Percentiles rank a stretch among this genome's conserved stretches.
phyloP scores from a whole-genome alignment of 2,888 invertebrate genomes.

The Pristionchus fissidentatus region DNA sequence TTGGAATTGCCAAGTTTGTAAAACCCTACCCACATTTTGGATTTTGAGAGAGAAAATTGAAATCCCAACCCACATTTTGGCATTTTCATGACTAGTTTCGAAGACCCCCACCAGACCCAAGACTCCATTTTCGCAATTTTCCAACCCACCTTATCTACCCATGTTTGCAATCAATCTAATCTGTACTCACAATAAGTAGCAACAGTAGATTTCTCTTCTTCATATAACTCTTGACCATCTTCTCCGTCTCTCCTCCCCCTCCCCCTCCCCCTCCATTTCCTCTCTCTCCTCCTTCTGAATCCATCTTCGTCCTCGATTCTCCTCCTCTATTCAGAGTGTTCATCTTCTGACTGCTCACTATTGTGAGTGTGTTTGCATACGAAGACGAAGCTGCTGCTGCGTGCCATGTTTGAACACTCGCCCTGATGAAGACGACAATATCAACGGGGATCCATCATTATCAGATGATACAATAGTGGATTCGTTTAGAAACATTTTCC shows the following conservation, averaged over 20 bases:
- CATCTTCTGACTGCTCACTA: constrained; percentile 40
- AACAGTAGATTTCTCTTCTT: constrained; percentile 93
- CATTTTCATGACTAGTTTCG: not conserved
- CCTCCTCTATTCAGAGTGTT: constrained; percentile 24
- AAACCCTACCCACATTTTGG: no score
- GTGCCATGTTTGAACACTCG: constrained; percentile 59
- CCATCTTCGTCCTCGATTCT: constrained; percentile 35
- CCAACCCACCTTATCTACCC: not conserved
- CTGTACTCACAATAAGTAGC: constrained; percentile 84
- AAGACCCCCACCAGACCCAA: not conserved
- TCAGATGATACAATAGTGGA: not conserved
- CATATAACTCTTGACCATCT: constrained; percentile 83
- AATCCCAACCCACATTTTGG: no score
- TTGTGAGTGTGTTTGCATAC: constrained; percentile 48
- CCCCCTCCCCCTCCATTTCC: no score
- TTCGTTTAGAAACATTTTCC: no score
- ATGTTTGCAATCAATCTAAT: constrained; percentile 38
- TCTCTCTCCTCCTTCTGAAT: no score
- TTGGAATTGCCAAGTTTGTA: no score
- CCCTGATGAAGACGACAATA: constrained; percentile 1
- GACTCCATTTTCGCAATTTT: not conserved
- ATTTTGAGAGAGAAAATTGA: no score
- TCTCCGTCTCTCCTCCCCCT: constrained; percentile 12
- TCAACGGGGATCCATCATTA: no score
- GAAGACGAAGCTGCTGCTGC: constrained; percentile 22